Evolutionary conservation across 1,140 invertebrate genomes (phyloP), one percentile per base, ranked within the genome.

Genomic region (Pseudomyrmex cubaensis): DNA sequence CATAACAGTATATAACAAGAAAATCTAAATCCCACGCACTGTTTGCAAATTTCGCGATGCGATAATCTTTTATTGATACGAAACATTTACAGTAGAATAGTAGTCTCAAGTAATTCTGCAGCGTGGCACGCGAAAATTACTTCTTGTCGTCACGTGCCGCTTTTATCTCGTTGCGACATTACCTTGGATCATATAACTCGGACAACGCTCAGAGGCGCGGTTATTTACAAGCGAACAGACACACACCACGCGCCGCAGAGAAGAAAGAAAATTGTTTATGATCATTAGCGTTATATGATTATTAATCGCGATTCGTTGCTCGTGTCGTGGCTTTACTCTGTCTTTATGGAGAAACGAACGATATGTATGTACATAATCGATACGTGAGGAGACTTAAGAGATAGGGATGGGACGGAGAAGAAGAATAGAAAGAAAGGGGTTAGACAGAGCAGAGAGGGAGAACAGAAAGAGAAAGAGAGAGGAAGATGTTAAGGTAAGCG

Each of bases 101-200:
- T 35, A 35, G 35, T 17, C 10, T 5, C 9, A 17, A 20, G 10
- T n/a, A 50, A 25, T 35, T 67, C 15, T 9, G 35, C 9, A 46
- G 35, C 15, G 52, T 12, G 25, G 64, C 64, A 57, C 44, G 50
- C 44, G 64, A 59, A 69, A 78, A 78, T 48, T 52, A 69, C 64
- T 69, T 48, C 5, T 9, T 20, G 5, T 8, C 15, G 50, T 78
- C 75, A 67, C 75, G 63, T 67, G 22, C 35, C 54, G 20, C 20
- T 44, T n/a, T 80, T 50, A 80, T 80, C 61, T 76, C 61, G 48
- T 75, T 73, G 12, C 17, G 54, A 56, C 50, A 78, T 15, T 52
- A 48, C 59, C 52, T 35, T 22, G 22, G 25, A 15, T 1, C 10
- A 35, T 35, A 7, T 7, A 35, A 35, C 22, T 54, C 22, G n/a